phyloP scores from a whole-genome alignment of 2,113 vertebrate genomes.

The Gadus macrocephalus region DNA sequence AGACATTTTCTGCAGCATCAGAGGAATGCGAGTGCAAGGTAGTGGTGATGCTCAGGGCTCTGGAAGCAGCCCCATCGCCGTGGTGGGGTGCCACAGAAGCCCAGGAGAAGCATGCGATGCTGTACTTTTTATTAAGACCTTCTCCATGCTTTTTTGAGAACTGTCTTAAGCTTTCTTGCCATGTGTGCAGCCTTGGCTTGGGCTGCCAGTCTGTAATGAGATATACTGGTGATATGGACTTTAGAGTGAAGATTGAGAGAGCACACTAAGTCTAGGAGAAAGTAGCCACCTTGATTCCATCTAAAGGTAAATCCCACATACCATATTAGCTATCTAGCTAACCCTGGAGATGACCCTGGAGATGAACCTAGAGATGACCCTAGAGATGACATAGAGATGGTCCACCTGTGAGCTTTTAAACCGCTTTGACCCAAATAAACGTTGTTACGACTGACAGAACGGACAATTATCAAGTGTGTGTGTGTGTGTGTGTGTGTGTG shows the following conservation, averaged over 20 bases:
- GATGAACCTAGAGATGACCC: no score
- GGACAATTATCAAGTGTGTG: background rate
- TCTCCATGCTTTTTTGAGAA: constrained; percentile 31
- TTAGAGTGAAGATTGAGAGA: no score
- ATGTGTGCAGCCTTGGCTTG: constrained; percentile 6
- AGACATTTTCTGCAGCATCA: constrained; percentile 50
- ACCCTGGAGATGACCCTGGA: no score
- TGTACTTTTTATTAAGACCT: background rate
- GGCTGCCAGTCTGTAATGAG: constrained; percentile 22
- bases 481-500: background rate
- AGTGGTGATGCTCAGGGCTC: constrained; percentile 14
- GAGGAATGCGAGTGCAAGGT: constrained; percentile 24
- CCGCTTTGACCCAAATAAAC: constrained; percentile 14
- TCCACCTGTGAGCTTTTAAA: constrained; percentile 3
- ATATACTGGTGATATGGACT: constrained; percentile 18
- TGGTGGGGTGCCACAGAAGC: background rate
- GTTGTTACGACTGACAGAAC: background rate
- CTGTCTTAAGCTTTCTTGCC: constrained; percentile 12
- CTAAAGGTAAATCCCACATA: no score
- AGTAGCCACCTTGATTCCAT: no score
- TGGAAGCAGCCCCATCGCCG: constrained; percentile 1
- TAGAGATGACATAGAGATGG: no score
- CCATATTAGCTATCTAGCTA: no score
- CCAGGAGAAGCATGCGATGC: background rate
- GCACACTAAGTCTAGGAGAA: no score